Base-by-base conservation (phyloP, 2,113 vertebrate genomes). In the Neodontobutis hainanensis region DNA sequence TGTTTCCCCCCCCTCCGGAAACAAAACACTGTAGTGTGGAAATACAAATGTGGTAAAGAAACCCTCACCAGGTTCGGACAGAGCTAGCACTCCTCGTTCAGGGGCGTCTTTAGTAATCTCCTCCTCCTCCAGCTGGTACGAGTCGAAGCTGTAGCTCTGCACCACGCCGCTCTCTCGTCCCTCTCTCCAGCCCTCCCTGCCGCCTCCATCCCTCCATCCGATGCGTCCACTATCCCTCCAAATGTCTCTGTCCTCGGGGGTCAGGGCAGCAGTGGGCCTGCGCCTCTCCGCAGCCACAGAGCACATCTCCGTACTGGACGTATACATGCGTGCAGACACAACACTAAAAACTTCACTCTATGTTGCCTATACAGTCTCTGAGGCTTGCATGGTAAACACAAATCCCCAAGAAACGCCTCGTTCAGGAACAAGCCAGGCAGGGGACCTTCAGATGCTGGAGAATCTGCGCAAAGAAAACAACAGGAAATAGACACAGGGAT, bases 101-200 rank as follows among this genome's bases (percentile, higher is more conserved):
- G 91, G 94, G 63, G 89, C 87, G 0, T 92, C 92, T 79, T 93
- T 94, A 0, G 82, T 70, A 67, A 92, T 90, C 65, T 92, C 94
- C 4, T 94, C 94, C 81, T 95, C 96, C 79, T 98, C 96, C 88
- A 96, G 92, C 86, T 95, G 96, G 90, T 96, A 95, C 47, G 95
- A 94, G 87, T 98, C 94, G 0, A 97, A 96, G 88, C 95, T 95
- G 89, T 95, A 98, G 92, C 96, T 97, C 92, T 95, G 95, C 85
- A 95, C 94, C 84, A 95, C 86, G 5, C 94, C 92, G 5, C 94
- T 85, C 75, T 90, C 88, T 46, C 88, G 73, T 27, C 84, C 85
- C 67, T 89, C 89, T 35, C 80, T 87, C 88, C 88, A 88, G 42
- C 67, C 78, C 55, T 87, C 89, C 52, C 84, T 87, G 16, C 81